Percentiles rank a stretch among this genome's conserved stretches.
Evolutionary conservation across 2,113 vertebrate species (phyloP).

Genomic region (Uropsilus gracilis): DNA sequence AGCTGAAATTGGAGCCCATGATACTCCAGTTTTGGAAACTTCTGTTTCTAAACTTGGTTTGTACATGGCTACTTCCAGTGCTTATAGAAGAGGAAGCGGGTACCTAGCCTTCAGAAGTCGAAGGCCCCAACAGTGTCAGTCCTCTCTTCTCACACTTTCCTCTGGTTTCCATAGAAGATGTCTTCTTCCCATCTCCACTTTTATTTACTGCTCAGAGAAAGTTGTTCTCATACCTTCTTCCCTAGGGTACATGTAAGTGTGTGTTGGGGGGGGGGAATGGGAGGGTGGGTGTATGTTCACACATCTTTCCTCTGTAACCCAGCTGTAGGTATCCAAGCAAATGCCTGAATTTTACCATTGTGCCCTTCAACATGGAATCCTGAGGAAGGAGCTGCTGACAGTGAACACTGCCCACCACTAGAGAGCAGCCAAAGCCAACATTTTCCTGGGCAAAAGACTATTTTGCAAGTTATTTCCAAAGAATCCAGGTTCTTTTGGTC

Average conservation of each 20-base stretch:
- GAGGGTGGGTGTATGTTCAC: too few relatives aligned
- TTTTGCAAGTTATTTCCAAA: constrained; percentile 42
- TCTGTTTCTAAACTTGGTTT: neutral
- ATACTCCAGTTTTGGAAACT: neutral
- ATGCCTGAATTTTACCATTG: neutral
- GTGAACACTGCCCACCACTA: constrained; percentile 82
- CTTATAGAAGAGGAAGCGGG: neutral
- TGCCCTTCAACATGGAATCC: constrained; percentile 7
- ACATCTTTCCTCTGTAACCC: neutral
- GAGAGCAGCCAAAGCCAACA: constrained; percentile 86
- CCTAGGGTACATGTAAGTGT: neutral
- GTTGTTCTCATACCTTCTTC: neutral
- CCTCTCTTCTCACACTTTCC: neutral
- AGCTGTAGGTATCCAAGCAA: neutral
- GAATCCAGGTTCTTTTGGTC: constrained; percentile 26
- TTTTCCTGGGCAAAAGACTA: constrained; percentile 69
- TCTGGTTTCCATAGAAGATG: neutral
- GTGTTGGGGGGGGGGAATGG: too few relatives aligned
- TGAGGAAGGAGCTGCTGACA: constrained; percentile 60
- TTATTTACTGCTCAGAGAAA: neutral
- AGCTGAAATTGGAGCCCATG: neutral
- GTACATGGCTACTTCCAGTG: neutral
- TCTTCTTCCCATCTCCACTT: neutral
- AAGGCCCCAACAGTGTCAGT: neutral
- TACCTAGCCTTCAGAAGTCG: neutral